Conservation (phyloP, 2,113 vertebrate genomes). For the Lanius ludovicianus region DNA sequence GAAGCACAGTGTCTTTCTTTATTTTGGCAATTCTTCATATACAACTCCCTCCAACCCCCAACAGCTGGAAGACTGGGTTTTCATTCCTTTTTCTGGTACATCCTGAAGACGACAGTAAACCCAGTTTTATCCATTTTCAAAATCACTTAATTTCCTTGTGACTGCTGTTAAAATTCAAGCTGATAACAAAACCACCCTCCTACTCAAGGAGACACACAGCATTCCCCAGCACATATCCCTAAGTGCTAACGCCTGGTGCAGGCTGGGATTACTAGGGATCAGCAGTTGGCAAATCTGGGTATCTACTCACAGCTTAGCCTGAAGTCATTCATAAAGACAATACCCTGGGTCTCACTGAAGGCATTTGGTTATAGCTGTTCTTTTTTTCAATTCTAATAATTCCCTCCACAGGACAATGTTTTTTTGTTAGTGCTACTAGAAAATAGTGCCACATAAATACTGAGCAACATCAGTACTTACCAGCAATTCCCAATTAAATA, state of each 20-base stretch:
- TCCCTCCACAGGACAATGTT: neutral
- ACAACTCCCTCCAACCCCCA: neutral
- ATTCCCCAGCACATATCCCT: neutral
- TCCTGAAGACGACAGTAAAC: neutral
- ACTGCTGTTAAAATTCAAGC: neutral
- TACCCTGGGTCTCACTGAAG: neutral
- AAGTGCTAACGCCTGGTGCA: fast-evolving
- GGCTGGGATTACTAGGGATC: neutral
- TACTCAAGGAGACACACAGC: fast-evolving
- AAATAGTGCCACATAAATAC: neutral
- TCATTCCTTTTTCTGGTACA: neutral
- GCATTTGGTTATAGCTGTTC: neutral
- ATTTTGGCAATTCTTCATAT: constrained; percentile 7
- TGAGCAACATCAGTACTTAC: neutral
- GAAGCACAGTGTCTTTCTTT: neutral
- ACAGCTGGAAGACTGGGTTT: neutral
- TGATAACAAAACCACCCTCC: constrained; percentile 4
- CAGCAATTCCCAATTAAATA: neutral
- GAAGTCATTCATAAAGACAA: neutral
- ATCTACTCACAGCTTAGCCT: neutral
- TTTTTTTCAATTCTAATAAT: neutral
- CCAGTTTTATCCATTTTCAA: neutral
- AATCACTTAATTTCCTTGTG: neutral
- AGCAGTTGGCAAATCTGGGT: neutral
- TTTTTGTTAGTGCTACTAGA: neutral